Evolutionary conservation across 1,140 invertebrate species (phyloP).

Genomic region (Mylabris phalerata): DNA sequence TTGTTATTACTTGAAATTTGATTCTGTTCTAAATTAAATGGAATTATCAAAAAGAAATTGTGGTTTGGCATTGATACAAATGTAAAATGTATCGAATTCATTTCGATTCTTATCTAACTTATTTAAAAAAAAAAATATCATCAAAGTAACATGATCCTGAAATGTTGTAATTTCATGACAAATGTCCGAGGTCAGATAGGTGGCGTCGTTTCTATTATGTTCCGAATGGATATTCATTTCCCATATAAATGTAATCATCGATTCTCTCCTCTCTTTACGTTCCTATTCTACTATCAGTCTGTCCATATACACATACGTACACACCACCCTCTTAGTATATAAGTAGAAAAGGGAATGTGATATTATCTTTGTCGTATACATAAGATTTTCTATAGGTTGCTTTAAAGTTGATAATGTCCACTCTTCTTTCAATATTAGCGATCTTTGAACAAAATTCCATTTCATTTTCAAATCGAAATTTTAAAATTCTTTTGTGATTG

Average conservation of each 20-base stretch:
- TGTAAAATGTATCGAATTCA: too few species aligned
- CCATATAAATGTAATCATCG: conserved; percentile 32
- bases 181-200: conserved; percentile 21
- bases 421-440: conserved; percentile 12
- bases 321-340: too few species aligned
- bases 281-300: conserved; percentile 2
- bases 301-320: too few species aligned
- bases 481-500: conserved; percentile 21
- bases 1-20: too few species aligned
- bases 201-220: conserved; percentile 27
- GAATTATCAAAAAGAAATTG: too few species aligned
- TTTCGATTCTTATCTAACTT: too few species aligned
- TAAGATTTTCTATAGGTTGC: conserved; percentile 21
- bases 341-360: conserved; percentile 13
- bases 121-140: too few species aligned
- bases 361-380: conserved; percentile 23
- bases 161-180: conserved; percentile 17
- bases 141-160: conserved; percentile 6
- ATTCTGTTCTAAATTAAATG: too few species aligned
- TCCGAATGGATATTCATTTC: conserved; percentile 31
- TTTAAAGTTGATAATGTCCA: conserved; percentile 24
- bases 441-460: conserved; percentile 24
- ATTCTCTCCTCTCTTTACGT: conserved; percentile 14
- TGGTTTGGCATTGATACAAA: too few species aligned
- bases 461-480: conserved; percentile 33